A percentile compares a stretch with the other conserved stretches of the same genome.
Evolutionary conservation across 2,797 vertebrate genomes (phyloP).

Genomic region (Sebastes flavidus): DNA sequence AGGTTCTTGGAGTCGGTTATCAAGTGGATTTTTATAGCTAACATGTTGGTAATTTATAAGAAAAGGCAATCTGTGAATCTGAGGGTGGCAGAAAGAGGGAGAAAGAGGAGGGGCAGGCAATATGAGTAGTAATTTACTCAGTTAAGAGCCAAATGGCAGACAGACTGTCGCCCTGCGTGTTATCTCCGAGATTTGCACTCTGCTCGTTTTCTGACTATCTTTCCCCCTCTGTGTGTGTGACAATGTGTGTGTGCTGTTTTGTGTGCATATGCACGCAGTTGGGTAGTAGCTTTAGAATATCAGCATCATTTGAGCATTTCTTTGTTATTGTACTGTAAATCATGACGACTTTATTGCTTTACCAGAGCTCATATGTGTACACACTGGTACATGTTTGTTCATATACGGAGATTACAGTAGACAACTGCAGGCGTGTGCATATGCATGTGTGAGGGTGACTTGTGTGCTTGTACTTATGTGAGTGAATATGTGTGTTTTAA

Average conservation of each 20-base stretch:
- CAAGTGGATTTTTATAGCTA: constrained; percentile 75
- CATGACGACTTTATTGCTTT: constrained; percentile 48
- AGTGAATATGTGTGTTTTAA: constrained; percentile 83
- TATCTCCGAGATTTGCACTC: constrained; percentile 90
- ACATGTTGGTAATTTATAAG: constrained; percentile 80
- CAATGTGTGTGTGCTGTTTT: constrained; percentile 39
- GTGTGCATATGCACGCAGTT: constrained; percentile 51
- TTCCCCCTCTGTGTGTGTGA: constrained; percentile 45
- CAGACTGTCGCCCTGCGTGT: constrained; percentile 96
- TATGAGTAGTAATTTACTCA: constrained; percentile 89
- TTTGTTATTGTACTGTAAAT: constrained; percentile 55
- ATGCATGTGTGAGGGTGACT: constrained; percentile 26
- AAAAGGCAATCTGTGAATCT: constrained; percentile 79
- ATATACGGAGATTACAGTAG: constrained; percentile 35
- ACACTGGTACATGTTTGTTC: constrained; percentile 47
- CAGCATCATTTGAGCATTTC: constrained; percentile 50
- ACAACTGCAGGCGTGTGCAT: constrained; percentile 23
- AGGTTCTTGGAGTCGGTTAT: constrained; percentile 60
- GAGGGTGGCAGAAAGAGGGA: constrained; percentile 65
- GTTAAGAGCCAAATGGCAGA: constrained; percentile 94
- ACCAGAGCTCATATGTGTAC: constrained; percentile 41
- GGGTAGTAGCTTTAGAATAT: constrained; percentile 35
- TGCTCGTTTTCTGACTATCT: constrained; percentile 84
- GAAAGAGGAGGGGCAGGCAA: constrained; percentile 66
- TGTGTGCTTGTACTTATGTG: constrained; percentile 63